Conservation (phyloP, 1,140 invertebrate species). For the Papilio helenus region DNA sequence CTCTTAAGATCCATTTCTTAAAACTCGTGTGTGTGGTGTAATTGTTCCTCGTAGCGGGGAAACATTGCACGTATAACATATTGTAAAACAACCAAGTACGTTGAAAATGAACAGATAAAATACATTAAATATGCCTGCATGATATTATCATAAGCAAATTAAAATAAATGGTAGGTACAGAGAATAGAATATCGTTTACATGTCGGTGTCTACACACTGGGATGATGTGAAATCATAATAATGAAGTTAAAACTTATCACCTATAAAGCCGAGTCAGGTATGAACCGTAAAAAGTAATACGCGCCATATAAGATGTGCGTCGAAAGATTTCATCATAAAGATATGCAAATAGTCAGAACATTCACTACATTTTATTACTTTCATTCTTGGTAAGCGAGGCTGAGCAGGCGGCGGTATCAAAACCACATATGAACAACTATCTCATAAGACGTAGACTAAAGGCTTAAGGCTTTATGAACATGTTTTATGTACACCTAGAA, state of each 20-base stretch:
- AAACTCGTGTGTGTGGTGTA: too few relatives aligned
- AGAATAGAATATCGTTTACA: neutral
- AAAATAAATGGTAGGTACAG: neutral
- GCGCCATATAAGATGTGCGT: neutral
- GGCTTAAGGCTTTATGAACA: slow-evolving; percentile 20
- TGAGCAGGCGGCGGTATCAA: neutral
- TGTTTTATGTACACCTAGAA: neutral
- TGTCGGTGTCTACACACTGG: neutral
- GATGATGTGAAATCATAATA: slow-evolving; percentile 25
- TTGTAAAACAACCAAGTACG: too few relatives aligned
- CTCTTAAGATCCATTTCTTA: neutral
- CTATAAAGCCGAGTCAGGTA: neutral
- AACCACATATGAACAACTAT: slow-evolving; percentile 20
- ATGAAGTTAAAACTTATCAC: neutral
- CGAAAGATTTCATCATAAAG: slow-evolving; percentile 18
- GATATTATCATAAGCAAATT: neutral
- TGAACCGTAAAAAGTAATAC: neutral
- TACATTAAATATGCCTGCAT: too few relatives aligned
- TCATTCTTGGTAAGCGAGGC: neutral
- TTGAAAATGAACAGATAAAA: too few relatives aligned
- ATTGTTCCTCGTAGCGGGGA: too few relatives aligned
- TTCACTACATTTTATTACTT: slow-evolving; percentile 22
- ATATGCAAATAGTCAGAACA: slow-evolving; percentile 6
- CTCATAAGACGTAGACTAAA: slow-evolving; percentile 15
- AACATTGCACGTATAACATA: too few relatives aligned